phyloP scores from a whole-genome alignment of 2,888 invertebrate genomes.

The Opisthograptis luteolata region DNA sequence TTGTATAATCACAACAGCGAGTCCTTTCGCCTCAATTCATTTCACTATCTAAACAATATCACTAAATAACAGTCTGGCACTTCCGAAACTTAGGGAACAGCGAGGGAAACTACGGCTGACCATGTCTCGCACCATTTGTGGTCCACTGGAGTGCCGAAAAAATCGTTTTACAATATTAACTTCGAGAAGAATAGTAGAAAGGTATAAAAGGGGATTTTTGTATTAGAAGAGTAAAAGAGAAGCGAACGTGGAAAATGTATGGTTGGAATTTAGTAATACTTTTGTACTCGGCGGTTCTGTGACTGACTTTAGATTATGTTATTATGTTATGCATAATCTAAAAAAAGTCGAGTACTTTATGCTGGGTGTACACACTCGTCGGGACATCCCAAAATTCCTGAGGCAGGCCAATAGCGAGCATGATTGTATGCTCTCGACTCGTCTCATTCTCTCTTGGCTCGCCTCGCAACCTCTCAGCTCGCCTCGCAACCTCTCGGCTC shows the following conservation, averaged over 20 bases:
- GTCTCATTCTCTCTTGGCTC: too few species aligned
- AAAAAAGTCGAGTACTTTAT: too few species aligned
- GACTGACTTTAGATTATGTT: too few species aligned
- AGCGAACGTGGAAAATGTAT: background rate
- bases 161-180: slow-evolving; percentile 62
- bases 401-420: too few species aligned
- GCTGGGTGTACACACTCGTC: too few species aligned
- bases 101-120: slow-evolving; percentile 80
- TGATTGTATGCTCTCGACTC: too few species aligned
- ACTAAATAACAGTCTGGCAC: slow-evolving; percentile 80
- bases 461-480: too few species aligned
- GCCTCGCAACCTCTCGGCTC: too few species aligned
- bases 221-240: background rate
- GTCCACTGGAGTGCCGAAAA: slow-evolving; percentile 62
- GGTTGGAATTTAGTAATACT: background rate
- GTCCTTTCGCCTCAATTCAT: slow-evolving; percentile 59
- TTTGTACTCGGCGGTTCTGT: too few species aligned
- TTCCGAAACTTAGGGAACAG: slow-evolving; percentile 81
- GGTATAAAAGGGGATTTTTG: background rate
- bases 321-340: too few species aligned
- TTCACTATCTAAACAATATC: slow-evolving; percentile 80
- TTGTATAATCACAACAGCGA: slow-evolving; percentile 81
- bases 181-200: background rate
- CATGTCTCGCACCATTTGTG: slow-evolving; percentile 71
- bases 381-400: too few species aligned